phyloP scores from a whole-genome alignment of 2,888 invertebrate species.

The Heterodera filipjevi region DNA sequence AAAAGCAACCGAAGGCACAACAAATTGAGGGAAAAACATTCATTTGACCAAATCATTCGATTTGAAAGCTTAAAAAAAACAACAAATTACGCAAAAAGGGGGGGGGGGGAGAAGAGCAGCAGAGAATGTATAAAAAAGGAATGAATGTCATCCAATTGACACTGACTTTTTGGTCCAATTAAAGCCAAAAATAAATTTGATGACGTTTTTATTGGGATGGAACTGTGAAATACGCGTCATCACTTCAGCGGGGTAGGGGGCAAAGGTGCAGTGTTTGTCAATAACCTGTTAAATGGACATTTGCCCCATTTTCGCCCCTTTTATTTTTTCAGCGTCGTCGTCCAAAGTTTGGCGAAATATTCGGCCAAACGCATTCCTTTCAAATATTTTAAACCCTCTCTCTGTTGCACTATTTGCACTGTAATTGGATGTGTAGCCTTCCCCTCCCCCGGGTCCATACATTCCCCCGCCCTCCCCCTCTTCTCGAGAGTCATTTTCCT shows the following conservation, averaged over 20 bases:
- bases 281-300: not conserved
- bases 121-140: too few species aligned
- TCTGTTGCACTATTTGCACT: slow-evolving; percentile 6
- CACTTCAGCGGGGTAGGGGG: not conserved
- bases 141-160: not conserved
- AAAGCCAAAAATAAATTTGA: not conserved
- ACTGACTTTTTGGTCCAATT: too few species aligned
- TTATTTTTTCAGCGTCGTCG: not conserved
- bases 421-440: slow-evolving; percentile 4
- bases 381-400: not conserved
- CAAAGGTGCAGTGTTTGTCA: not conserved
- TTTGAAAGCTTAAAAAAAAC: not conserved
- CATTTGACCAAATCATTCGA: too few species aligned
- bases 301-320: not conserved
- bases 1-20: not conserved
- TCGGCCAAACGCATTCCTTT: slow-evolving; percentile 5
- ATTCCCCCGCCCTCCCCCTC: not conserved
- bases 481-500: slow-evolving; percentile 7
- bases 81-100: not conserved
- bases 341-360: slow-evolving; percentile 10
- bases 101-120: too few species aligned
- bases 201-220: not conserved
- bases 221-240: not conserved
- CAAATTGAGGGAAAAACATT: not conserved
- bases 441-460: not conserved